Evolutionary conservation across 1,140 invertebrate genomes (phyloP).

Genomic region (Drosophila arawakana): DNA sequence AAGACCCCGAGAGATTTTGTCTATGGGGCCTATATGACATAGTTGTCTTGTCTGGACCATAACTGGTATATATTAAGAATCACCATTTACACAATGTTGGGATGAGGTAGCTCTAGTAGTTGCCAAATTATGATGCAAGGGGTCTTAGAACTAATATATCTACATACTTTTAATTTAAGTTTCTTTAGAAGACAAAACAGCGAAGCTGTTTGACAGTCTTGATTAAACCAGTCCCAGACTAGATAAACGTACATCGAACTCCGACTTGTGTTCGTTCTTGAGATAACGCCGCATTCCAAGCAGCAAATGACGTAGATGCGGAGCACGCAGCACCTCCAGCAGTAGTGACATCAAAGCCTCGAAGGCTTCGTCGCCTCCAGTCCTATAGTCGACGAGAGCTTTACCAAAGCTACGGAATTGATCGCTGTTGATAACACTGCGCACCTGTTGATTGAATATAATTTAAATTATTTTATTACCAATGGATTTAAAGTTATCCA

Average conservation of each 20-base stretch:
- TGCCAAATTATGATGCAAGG: no score
- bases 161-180: background rate
- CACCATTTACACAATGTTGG: no score
- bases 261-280: conserved; percentile 86
- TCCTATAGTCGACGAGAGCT: conserved; percentile 87
- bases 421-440: conserved; percentile 83
- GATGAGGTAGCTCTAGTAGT: no score
- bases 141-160: no score
- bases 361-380: conserved; percentile 85
- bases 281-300: conserved; percentile 87
- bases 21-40: no score
- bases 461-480: background rate
- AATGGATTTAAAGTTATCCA: background rate
- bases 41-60: no score
- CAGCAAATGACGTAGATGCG: conserved; percentile 86
- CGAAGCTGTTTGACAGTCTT: background rate
- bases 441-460: conserved; percentile 50
- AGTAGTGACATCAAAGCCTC: conserved; percentile 85
- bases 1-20: no score
- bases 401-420: conserved; percentile 87
- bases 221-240: conserved; percentile 8
- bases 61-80: no score
- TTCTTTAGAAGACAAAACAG: background rate
- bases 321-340: conserved; percentile 85
- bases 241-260: conserved; percentile 83